Base-by-base conservation (phyloP, 2,797 vertebrate species). In the Bovichtus diacanthus region DNA sequence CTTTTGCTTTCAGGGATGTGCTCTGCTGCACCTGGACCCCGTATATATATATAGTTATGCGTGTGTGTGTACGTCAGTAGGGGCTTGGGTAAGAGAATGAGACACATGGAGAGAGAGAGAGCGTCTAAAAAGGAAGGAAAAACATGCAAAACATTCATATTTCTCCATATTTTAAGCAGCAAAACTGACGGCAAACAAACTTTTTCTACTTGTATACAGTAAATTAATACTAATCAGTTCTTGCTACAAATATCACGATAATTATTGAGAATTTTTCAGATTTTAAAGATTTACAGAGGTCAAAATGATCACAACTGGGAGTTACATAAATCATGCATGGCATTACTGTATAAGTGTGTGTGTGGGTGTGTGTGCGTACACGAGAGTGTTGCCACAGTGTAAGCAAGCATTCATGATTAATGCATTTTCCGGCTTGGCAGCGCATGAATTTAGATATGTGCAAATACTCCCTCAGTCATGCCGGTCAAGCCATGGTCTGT, bases 371-470 rank as follows among this genome's bases (percentile, higher is more conserved):
- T 47, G 41, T 55, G 74, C 6, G 5, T 27, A 21, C n/a, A 16
- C 31, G 38, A 34, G 60, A 16, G 63, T 76, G 64, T 76, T 46
- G 23, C 61, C 29, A 70, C 64, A 69, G 66, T 63, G 44, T 60
- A 59, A 67, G 78, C 47, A 74, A 49, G 58, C 51, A 0, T 54
- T 88, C 80, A 90, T 92, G 87, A 85, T 88, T 88, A 79, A 91
- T 89, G 84, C 80, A 92, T 90, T 36, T 38, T 47, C 19, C 1
- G 0, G 72, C 64, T 74, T 54, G 54, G 64, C 82, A 78, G 74
- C 13, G 23, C 25, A 4, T 70, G 74, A 82, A 86, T 86, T 78
- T 64, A 73, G 80, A 87, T 80, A 38, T 80, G 84, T 73, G 72
- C 70, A 83, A 83, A 86, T 71, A 51, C 47, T 60, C 50, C 54